Evolutionary conservation across 2,888 invertebrate species (phyloP).

Genomic region (Himalopsyche kuldschensis): DNA sequence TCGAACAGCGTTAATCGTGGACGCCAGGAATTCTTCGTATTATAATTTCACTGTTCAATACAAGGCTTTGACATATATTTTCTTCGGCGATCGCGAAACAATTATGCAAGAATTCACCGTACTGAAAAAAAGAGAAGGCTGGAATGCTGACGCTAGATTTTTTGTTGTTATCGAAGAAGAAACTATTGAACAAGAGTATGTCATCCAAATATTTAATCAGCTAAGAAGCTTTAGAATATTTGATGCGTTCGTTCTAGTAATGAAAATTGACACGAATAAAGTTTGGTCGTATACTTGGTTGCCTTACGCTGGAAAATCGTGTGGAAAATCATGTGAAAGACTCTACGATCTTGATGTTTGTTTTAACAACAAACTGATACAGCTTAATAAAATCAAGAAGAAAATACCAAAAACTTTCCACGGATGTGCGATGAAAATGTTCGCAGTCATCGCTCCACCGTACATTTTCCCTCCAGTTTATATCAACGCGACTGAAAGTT

Average conservation of each 20-base stretch:
- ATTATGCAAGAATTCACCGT: slow-evolving; percentile 2
- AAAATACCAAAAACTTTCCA: slow-evolving; percentile 6
- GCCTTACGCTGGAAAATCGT: slow-evolving; percentile 6
- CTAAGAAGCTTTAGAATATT: slow-evolving; percentile 11
- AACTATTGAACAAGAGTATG: not conserved
- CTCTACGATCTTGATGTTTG: slow-evolving; percentile 6
- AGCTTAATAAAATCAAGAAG: not conserved
- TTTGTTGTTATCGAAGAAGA: slow-evolving; percentile 12
- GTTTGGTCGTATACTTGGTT: slow-evolving; percentile 24
- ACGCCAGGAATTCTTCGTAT: not conserved
- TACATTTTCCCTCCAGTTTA: slow-evolving; percentile 10
- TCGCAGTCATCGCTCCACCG: slow-evolving; percentile 10
- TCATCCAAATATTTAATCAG: slow-evolving; percentile 9
- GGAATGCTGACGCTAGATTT: slow-evolving; percentile 24
- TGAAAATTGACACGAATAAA: not conserved
- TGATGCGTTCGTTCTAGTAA: slow-evolving; percentile 12
- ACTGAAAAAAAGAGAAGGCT: slow-evolving; percentile 3
- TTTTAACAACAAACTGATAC: not conserved
- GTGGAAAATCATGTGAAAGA: slow-evolving; percentile 13
- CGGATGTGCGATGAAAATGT: slow-evolving; percentile 9
- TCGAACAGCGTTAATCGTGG: not conserved
- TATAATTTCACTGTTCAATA: not conserved
- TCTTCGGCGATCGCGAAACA: not conserved
- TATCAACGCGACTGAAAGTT: not conserved
- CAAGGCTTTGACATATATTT: slow-evolving; percentile 7